Base-by-base conservation (phyloP, 2,888 invertebrate species). In the Phlogophora meticulosa region DNA sequence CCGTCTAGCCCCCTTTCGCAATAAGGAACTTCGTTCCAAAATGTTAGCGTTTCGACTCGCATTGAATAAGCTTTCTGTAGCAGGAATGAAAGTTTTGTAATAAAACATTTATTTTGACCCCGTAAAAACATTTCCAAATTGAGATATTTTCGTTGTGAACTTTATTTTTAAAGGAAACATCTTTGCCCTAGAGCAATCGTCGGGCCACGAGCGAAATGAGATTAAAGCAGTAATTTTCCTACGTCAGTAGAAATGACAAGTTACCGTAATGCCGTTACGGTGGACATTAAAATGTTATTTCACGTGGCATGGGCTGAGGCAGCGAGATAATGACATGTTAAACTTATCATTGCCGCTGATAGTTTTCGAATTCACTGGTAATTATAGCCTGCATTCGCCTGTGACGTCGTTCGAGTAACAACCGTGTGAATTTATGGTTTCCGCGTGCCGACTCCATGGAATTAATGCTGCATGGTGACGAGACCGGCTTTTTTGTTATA, bases 161-260 rank as follows among this genome's bases (percentile, higher is more conserved):
- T 24, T 34, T 20, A 15, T 48, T 71, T 68, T 42, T 46, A 36
- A 32, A 32, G 28, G 28, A 52, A 46, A 48, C n/a, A 61, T 51
- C 10, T 55, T 63, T 68, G 56, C 24, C 60, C 61, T 48, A 42
- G 49, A 58, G 62, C 59, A 36, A 58, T 62, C 13, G 17, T 48
- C 32, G 38, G 11, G 24, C 24, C 42, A 57, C 22, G 22, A 61
- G 22, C 36, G 24, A 73, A 86, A 89, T 80, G 81, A 80, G 80
- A 88, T 90, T 88, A 89, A 81, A 76, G 66, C 79, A 78, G 86
- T 85, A 85, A 90, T 88, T 88, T 88, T 81, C 84, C 76, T 69
- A 75, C 60, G 79, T 82, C 86, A 84, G 72, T 68, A 65, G 72
- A 70, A 68, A 81, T 82, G 82, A 85, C 85, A 85, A 72, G 76